phyloP scores from a whole-genome alignment of 2,797 vertebrate genomes.

The Cichlasoma orientale region DNA sequence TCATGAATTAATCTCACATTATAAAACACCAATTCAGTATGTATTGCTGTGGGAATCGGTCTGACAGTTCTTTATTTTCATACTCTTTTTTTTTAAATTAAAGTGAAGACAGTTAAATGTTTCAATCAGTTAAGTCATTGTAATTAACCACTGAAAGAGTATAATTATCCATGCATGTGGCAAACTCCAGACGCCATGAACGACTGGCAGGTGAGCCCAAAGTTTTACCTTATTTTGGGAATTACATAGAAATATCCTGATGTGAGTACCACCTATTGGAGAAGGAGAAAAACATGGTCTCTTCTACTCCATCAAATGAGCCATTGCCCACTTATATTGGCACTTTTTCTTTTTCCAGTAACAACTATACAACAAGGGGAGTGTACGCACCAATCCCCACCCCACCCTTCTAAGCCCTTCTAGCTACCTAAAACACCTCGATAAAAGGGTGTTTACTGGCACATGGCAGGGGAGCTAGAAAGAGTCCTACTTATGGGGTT shows the following conservation, averaged over 20 bases:
- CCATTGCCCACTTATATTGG: background rate
- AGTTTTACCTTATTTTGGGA: background rate
- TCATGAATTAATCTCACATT: background rate
- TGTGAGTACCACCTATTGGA: background rate
- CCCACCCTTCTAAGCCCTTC: no score
- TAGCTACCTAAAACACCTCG: background rate
- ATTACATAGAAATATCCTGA: background rate
- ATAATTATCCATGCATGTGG: conserved; percentile 27
- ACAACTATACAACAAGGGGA: background rate
- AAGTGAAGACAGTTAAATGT: background rate
- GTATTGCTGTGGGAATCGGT: conserved; percentile 3
- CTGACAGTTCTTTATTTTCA: background rate
- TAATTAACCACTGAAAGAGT: conserved; percentile 19
- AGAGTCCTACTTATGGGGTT: background rate
- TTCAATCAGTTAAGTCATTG: conserved; percentile 26
- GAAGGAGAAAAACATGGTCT: background rate
- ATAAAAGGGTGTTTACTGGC: background rate
- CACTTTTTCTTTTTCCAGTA: no score
- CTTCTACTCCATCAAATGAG: background rate
- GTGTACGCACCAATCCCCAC: background rate
- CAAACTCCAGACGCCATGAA: background rate
- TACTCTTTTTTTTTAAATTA: background rate
- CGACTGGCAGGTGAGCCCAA: conserved; percentile 5
- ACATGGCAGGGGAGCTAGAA: background rate
- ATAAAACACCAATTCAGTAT: background rate